Base-by-base conservation (phyloP, 2,797 vertebrate species). In the Lophotriccus pileatus region DNA sequence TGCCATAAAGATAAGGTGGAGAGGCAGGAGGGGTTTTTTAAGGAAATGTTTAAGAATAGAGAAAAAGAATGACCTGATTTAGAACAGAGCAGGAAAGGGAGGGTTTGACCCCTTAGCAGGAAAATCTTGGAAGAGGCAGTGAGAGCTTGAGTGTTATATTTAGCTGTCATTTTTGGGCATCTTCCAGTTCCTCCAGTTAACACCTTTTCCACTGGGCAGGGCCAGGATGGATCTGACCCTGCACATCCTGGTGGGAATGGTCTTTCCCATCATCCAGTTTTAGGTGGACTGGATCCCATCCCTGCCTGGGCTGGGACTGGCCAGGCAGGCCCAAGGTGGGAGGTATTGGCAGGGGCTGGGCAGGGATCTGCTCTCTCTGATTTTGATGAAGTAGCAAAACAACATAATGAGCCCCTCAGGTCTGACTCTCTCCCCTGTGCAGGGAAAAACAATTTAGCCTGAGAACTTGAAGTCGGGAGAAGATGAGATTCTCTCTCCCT, bases 141-240 rank as follows among this genome's bases (percentile, higher is more conserved):
- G 37, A 12, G 55, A 91, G 79, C 46, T 14, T 9, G 23, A 68
- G 32, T 9, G 28, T 52, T 93, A 69, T 87, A 82, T 69, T 52
- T 7, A 74, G 60, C 37, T 93, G 39, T 81, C 84, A 62, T 66
- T 79, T 46, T 72, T 37, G 74, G 82, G 67, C 81, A 90, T 66
- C 83, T 87, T 93, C 70, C 93, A 84, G 81, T 24, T 94, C 95
- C 75, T 92, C 84, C 84, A 78, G 83, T 77, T 53, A 66, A 64
- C 16, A 53, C 82, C 86, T 92, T 58, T 74, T 30, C 46, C 53
- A 44, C 32, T 2, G 27, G 44, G 13, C 82, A 52, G 56, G 67
- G 70, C 27, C 28, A 13, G 50, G 82, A 73, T 4, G 60, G 78
- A 43, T 21, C 82, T 0, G 0, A 27, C 49, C 44, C 84, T 43